Evolutionary conservation across 2,797 vertebrate genomes (phyloP), one percentile per base, ranked within the genome.

Genomic region (Ammospiza maritima): DNA sequence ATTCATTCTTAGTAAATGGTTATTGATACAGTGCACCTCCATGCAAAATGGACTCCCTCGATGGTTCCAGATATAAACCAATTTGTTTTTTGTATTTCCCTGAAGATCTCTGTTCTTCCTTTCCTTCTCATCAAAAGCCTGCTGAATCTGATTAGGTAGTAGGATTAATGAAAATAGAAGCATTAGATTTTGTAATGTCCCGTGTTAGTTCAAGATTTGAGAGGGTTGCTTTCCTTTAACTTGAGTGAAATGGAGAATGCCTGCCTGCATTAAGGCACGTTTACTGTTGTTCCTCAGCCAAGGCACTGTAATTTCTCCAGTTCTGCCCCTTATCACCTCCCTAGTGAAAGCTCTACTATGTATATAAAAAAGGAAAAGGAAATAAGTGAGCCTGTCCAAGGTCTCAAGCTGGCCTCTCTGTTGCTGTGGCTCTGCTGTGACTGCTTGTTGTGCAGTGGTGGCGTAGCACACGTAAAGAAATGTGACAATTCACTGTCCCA

Each of bases 141-240:
- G 22, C 32, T 57, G 54, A 64, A 53, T 83, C 32, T 78, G 44
- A 85, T 85, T 40, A 74, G 54, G n/a, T 72, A 74, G 18, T 10
- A 83, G 25, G n/a, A 89, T 85, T 80, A 83, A 89, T 93, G 50
- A 80, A 92, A 88, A 73, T 29, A 56, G 64, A 88, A 67, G 26
- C 34, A 20, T 40, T 71, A 67, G 32, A 61, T 96, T 90, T 79
- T 54, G 15, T 64, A 26, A 42, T 25, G n/a, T 74, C 89, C 42
- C 29, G 3, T 53, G 36, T 70, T 78, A 44, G 40, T 15, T 92
- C 36, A 70, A 25, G 64, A 42, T 76, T 60, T 67, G 13, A 53
- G 11, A 8, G 13, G 4, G 27, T 79, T 82, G 5, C 56, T 85
- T 69, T 86, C 26, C 23, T 45, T 87, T 44, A 13, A 19, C 61